Base-by-base conservation (phyloP, 1,140 invertebrate species). In the Dendroctonus ponderosae region DNA sequence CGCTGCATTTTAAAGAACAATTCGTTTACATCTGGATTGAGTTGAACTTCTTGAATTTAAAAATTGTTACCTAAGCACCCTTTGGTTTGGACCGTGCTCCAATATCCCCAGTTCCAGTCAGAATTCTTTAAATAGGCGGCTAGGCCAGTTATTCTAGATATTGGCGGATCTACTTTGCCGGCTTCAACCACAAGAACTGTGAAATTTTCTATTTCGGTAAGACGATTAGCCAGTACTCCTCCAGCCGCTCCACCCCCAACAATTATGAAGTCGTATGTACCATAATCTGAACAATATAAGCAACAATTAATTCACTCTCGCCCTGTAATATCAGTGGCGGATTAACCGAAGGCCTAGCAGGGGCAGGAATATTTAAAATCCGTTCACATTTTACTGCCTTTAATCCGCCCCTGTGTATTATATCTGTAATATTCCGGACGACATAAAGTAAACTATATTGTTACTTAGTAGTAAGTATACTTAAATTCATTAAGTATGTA, bases 91-190 rank as follows among this genome's bases (percentile, higher is more conserved):
- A 62, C 42, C 9, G 68, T 84, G 66, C 89, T 89, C 11, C 77
- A 74, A 73, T 89, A 92, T 50, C 84, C 82, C 91, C 91, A 93
- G 73, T 91, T 85, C 41, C 42, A 65, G 9, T 72, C 59, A 1
- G 75, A 66, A 4, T 54, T 38, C 11, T 53, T 40, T 5, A 66
- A 46, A 41, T 71, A 67, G 26, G 37, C 26, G 6, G 46, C 15
- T 5, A 72, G 44, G 2, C 62, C 66, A 3, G 72, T 71, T 7
- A 77, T 70, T 50, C 72, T 67, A n/a, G 56, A 67, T 38, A 73
- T 69, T 46, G 69, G 59, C 37, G 72, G 64, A 53, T 69, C 69
- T 41, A 49, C 12, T 3, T 79, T 82, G 56, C 73, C 72, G 40
- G 72, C 73, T 65, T 75, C 73, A 9, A 73, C 43, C 5, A 76